Conservation (phyloP, 1,140 invertebrate genomes). For the Drosophila littoralis region DNA sequence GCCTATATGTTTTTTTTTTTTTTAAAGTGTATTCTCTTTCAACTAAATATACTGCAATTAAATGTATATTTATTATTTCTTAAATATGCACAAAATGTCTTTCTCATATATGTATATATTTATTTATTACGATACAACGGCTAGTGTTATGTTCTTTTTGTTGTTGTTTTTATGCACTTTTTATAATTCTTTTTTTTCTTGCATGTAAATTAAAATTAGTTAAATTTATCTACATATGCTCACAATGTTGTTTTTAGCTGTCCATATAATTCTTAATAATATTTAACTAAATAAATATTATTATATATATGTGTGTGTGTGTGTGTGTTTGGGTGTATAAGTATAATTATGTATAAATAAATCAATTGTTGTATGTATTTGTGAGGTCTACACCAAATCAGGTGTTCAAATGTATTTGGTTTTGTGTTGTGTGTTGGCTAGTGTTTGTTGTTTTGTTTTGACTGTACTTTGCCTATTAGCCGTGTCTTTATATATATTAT, state of each 20-base stretch:
- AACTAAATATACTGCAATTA: slow-evolving; percentile 18
- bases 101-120: slow-evolving; percentile 35
- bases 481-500: slow-evolving; percentile 29
- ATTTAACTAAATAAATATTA: slow-evolving; percentile 73
- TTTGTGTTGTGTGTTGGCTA: slow-evolving; percentile 60
- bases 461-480: slow-evolving; percentile 52
- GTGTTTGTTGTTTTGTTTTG: slow-evolving; percentile 57
- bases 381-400: slow-evolving; percentile 1
- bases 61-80: slow-evolving; percentile 12
- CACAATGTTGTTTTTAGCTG: slow-evolving; percentile 53
- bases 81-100: slow-evolving; percentile 23
- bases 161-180: slow-evolving; percentile 29
- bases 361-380: slow-evolving; percentile 16
- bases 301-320: slow-evolving; percentile 43
- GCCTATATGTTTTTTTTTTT: not conserved
- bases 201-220: slow-evolving; percentile 69
- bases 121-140: slow-evolving; percentile 42
- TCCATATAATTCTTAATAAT: slow-evolving; percentile 72
- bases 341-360: slow-evolving; percentile 20
- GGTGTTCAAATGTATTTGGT: slow-evolving; percentile 8
- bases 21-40: slow-evolving; percentile 5
- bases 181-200: slow-evolving; percentile 33
- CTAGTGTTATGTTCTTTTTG: slow-evolving; percentile 50
- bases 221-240: slow-evolving; percentile 75
- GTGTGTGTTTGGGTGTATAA: slow-evolving; percentile 35